A percentile compares a stretch with the other conserved stretches of the same genome.
Evolutionary conservation across 2,113 vertebrate species (phyloP).

Genomic region (Taurulus bubalis): DNA sequence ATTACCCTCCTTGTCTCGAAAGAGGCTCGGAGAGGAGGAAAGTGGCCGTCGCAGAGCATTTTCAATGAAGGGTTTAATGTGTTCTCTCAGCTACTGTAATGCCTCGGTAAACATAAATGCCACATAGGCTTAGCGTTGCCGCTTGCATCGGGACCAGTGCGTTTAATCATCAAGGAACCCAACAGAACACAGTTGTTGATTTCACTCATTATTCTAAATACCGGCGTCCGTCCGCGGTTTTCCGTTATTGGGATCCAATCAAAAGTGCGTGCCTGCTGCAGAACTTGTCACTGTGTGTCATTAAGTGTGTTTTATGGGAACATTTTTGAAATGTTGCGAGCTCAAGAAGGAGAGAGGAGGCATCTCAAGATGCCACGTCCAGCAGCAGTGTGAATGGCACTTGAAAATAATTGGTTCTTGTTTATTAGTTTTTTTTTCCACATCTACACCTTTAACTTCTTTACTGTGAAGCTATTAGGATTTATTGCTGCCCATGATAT

Average conservation of each 20-base stretch:
- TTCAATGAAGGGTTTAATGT: conserved; percentile 72
- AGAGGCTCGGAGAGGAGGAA: conserved; percentile 69
- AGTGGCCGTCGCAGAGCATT: conserved; percentile 73
- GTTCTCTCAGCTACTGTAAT: conserved; percentile 74
- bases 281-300: conserved; percentile 44
- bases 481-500: conserved; percentile 72
- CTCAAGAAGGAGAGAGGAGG: conserved; percentile 32
- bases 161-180: conserved; percentile 52
- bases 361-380: conserved; percentile 41
- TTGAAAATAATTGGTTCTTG: conserved; percentile 78
- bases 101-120: conserved; percentile 72
- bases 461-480: conserved; percentile 70
- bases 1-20: conserved; percentile 79
- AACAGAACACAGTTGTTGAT: conserved; percentile 55
- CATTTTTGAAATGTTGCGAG: conserved; percentile 35
- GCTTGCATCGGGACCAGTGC: conserved; percentile 40
- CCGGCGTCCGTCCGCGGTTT: conserved; percentile 7
- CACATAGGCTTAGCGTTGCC: conserved; percentile 48
- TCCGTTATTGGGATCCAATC: conserved; percentile 51
- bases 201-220: conserved; percentile 60
- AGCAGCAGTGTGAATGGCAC: conserved; percentile 56
- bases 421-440: conserved; percentile 67
- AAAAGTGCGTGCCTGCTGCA: conserved; percentile 43
- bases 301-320: conserved; percentile 56
- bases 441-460: conserved; percentile 72